A percentile compares a stretch with the other conserved stretches of the same genome.
Conservation (phyloP, 2,797 vertebrate genomes). For the Lithobates pipiens region DNA sequence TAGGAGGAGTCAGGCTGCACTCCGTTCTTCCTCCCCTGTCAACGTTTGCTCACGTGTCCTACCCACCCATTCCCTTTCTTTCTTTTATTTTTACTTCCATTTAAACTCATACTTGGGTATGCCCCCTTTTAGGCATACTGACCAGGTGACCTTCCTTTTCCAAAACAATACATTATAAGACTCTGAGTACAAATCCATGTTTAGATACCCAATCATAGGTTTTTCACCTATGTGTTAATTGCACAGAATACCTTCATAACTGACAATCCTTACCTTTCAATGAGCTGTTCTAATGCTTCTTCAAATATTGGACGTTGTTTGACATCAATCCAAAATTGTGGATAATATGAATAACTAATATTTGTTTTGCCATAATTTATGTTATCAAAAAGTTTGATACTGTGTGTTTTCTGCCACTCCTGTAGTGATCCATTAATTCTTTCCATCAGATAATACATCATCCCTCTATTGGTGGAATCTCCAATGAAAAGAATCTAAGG, state of each 20-base stretch:
- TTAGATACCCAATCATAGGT: no score
- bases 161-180: no score
- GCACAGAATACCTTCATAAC: neutral
- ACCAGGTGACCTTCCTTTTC: no score
- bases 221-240: neutral
- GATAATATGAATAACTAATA: slow-evolving; percentile 92
- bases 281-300: slow-evolving; percentile 85
- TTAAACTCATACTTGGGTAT: no score
- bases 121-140: no score
- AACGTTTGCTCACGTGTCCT: no score
- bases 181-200: no score
- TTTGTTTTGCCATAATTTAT: slow-evolving; percentile 85
- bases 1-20: no score
- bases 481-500: slow-evolving; percentile 91
- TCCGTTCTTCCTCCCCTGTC: no score
- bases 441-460: slow-evolving; percentile 97
- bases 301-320: slow-evolving; percentile 85
- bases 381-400: slow-evolving; percentile 83
- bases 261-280: slow-evolving; percentile 80
- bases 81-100: no score
- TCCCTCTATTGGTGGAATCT: slow-evolving; percentile 95
- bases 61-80: no score
- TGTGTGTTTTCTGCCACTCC: slow-evolving; percentile 90
- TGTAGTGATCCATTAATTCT: slow-evolving; percentile 88
- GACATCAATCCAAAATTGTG: slow-evolving; percentile 90